Evolutionary conservation across 2,888 invertebrate genomes (phyloP), one percentile per base, ranked within the genome.

Genomic region (Thereva nobilitata): DNA sequence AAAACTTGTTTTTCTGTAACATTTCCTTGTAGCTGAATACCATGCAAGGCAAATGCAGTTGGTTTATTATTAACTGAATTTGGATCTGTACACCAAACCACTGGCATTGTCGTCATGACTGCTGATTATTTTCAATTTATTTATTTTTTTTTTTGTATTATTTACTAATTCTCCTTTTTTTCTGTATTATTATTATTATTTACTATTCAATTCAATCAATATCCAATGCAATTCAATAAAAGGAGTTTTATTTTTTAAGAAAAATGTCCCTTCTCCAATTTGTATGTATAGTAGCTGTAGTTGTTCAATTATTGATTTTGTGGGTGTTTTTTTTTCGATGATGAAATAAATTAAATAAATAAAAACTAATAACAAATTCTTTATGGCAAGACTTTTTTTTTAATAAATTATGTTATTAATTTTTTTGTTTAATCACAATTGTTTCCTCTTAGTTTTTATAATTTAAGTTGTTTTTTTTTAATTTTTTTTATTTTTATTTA

Each of bases 61-160:
- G 81, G 82, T 68, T 80, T 80, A 67, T 79, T 79, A 72, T 78
- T 80, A 54, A 78, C 78, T 75, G 82, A 81, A 72, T 82, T 81
- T 44, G 81, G 80, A 75, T 81, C 80, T 70, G 80, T 78, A 70
- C 81, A 81, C 81, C 81, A 81, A 59, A 81, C 82, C 59, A 81
- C 82, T 44, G 81, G 81, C 77, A 80, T 81, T 70, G 80, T 75
- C 70, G 82, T 75, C 81, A 80, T 80, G 68, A 23, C 23, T 23
- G 23, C 23, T 23, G 23, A 66, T 76, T 72, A 52, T 53, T 44
- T 55, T 38, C 38, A 45, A 45, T 37, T 55, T 47, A 50, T 65
- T 67, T 67, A 52, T 35, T 57, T 49, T 57, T 56, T n/a, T n/a
- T 50, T 49, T 44, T 35, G 61, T 64, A 57, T 68, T 66, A 65